Evolutionary conservation across 2,888 invertebrate genomes (phyloP), one percentile per base, ranked within the genome.

Genomic region (Andrena bucephala): DNA sequence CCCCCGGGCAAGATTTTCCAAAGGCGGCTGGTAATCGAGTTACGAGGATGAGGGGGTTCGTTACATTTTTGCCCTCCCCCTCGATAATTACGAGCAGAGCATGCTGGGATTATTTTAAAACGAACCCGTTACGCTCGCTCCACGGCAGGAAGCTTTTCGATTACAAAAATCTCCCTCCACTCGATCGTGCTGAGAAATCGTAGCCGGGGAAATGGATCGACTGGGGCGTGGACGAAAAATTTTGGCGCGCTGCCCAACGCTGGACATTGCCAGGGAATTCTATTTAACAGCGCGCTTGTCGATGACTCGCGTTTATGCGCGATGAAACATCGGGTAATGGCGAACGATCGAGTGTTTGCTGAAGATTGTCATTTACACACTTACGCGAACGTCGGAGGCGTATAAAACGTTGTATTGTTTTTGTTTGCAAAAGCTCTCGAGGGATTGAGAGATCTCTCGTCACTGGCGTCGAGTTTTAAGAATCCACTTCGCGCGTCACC

Each of bases 261-360:
- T 68, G 33, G 33, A 54, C 52, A 33, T 24, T 13, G 48, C 29
- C 52, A 33, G 29, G 52, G 24, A 36, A 68, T 54, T 31, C 52
- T 50, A 31, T n/a, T 50, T 59, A n/a, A 60, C n/a, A 27, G 52
- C n/a, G 7, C 24, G 2, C 52, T 54, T 24, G 62, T 27, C 16
- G 50, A 31, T 24, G 13, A 16, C 60, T 60, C 36, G 36, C 24
- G 48, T 57, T 66, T 24, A 52, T 13, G 31, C 42, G 16, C 50
- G 62, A 60, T 50, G 27, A 69, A 52, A 60, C 72, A 36, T 67
- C 71, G 50, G 52, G 60, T 62, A 81, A 68, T 54, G 50, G 10
- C 71, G 65, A 82, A 79, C 71, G 78, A 71, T 79, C 81, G 73
- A 82, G 65, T 79, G 78, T 85, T 85, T 79, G 70, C 79, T 4